Percentiles rank a stretch among this genome's conserved stretches.
phyloP scores from a whole-genome alignment of 2,888 invertebrate species.

The Metellina segmentata region DNA sequence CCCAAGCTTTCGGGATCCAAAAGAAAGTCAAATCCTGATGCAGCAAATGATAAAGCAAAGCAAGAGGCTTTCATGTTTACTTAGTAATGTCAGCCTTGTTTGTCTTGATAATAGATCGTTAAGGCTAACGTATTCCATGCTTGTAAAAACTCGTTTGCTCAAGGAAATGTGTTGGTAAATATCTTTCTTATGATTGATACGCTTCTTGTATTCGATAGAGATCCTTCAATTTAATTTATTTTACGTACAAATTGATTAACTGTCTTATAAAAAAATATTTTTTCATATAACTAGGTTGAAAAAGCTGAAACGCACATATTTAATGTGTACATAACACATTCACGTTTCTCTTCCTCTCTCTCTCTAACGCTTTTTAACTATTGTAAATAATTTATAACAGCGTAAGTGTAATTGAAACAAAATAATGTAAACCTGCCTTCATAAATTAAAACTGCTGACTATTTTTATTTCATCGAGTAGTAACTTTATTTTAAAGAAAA shows the following conservation, averaged over 20 bases:
- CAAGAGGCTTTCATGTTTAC: neutral
- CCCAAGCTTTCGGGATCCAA: neutral
- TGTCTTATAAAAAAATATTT: too few relatives aligned
- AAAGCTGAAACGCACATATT: neutral
- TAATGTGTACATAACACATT: neutral
- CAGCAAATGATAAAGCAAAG: neutral
- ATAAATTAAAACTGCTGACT: too few relatives aligned
- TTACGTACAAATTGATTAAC: neutral
- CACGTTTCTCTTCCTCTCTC: neutral
- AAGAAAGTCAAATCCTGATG: neutral
- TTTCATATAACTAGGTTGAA: too few relatives aligned
- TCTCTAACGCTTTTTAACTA: neutral
- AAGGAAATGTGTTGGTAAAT: neutral
- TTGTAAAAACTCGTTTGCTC: neutral
- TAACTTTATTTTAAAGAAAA: too few relatives aligned
- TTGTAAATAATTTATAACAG: too few relatives aligned
- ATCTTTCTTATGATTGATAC: neutral
- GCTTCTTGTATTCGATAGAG: neutral
- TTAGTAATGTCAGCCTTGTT: neutral
- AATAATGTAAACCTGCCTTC: too few relatives aligned
- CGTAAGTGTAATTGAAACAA: too few relatives aligned
- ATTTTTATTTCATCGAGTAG: too few relatives aligned
- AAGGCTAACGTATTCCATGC: neutral
- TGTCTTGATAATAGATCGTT: neutral
- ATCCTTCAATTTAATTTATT: neutral